These are phyloP conservation scores for Andrena trimmerana DNA, from an alignment of 2,888 invertebrate species.

Conservation along the genomic window DNA sequence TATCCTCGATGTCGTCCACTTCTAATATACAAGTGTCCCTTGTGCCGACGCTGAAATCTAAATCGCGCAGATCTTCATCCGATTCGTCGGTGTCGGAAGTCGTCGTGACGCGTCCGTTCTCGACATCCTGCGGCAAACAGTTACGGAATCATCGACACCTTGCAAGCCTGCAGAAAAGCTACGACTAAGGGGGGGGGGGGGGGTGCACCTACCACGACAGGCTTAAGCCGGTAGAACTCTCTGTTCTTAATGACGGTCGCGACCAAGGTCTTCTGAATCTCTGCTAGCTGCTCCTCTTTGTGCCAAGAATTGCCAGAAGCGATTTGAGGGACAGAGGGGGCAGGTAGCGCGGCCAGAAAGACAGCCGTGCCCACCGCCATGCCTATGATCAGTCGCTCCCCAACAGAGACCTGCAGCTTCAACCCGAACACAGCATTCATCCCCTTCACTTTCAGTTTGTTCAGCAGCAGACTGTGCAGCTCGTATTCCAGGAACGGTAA, in stretches of 20 bases:
- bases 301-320: slow-evolving; percentile 89
- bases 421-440: slow-evolving; percentile 98
- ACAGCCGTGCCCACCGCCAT: slow-evolving; percentile 96
- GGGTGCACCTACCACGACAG: slow-evolving; percentile 49
- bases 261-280: slow-evolving; percentile 89
- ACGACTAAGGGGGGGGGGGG: background rate
- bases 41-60: slow-evolving; percentile 90
- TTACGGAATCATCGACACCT: background rate
- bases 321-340: slow-evolving; percentile 91
- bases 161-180: no score
- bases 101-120: slow-evolving; percentile 84
- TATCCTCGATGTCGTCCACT: slow-evolving; percentile 94
- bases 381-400: slow-evolving; percentile 95
- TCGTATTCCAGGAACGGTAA: slow-evolving; percentile 98
- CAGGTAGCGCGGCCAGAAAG: slow-evolving; percentile 91
- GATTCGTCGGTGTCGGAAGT: slow-evolving; percentile 90
- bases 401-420: slow-evolving; percentile 90
- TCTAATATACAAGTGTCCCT: slow-evolving; percentile 94
- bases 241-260: slow-evolving; percentile 91
- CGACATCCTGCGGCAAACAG: slow-evolving; percentile 75
- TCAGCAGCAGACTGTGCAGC: slow-evolving; percentile 94
- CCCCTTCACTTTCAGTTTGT: slow-evolving; percentile 96
- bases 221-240: slow-evolving; percentile 89
- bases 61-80: slow-evolving; percentile 88
- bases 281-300: slow-evolving; percentile 88